Base-by-base conservation (phyloP, 2,888 invertebrate species). In the Polyommatus icarus region DNA sequence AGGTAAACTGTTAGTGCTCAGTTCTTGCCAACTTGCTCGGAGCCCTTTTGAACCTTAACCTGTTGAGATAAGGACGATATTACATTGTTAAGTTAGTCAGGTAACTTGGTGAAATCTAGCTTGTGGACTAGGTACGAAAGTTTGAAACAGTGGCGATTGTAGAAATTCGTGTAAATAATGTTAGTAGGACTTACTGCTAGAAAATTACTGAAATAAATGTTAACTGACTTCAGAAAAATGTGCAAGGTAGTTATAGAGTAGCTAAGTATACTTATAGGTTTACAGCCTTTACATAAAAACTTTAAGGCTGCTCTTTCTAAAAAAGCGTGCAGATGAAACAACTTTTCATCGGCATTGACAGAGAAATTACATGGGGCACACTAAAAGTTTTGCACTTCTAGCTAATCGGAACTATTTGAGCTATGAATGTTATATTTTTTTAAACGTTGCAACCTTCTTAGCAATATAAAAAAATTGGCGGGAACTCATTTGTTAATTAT, bases 1-100 rank as follows among this genome's bases (percentile, higher is more conserved):
- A 76, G 71, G 78, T 78, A 78, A 78, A 78, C 73, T 78, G 78
- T 78, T 78, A 76, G 78, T 40, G 36, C 40, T 72, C 36, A 40
- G 72, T 72, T 40, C 72, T 40, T 72, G 40, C 72, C 40, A 36
- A 72, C 36, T 40, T 72, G 8, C 40, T 10, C 1, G 40, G 36
- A 10, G 40, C 36, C 40, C 72, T 10, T 40, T 8, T 72, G 40
- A 40, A 36, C n/a, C n/a, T 40, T 40, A 72, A 18, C 72, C 4
- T 10, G 10, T 40, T 72, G 12, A 40, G 8, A 20, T 72, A 72
- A 40, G 20, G n/a, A n/a, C 20, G n/a, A 18, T 8, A 40, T n/a
- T 72, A n/a, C 36, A 40, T 7, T n/a, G 71, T 24, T 0, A 5
- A 71, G 7, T 7, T 15, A 32, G 18, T 15, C 10, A 40, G 8